Percentiles rank a stretch among this genome's conserved stretches.
Evolutionary conservation across 2,888 invertebrate genomes (phyloP).

Genomic region (Pandemis heparana): DNA sequence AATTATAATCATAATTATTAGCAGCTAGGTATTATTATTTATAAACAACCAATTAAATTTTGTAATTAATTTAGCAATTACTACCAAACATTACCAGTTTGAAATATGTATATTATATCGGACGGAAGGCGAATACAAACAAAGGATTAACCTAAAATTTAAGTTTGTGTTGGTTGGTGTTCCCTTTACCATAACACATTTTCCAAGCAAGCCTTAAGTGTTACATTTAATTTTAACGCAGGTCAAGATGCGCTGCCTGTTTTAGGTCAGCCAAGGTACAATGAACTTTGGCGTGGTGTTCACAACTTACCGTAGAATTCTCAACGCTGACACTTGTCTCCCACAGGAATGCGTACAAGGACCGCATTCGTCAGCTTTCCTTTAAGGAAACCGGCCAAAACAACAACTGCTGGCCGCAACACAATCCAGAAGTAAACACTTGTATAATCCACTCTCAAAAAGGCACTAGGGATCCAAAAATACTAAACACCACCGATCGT

Average conservation of each 20-base stretch:
- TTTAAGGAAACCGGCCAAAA: constrained; percentile 82
- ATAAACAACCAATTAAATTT: not conserved
- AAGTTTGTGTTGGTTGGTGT: constrained; percentile 33
- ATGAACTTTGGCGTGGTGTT: constrained; percentile 79
- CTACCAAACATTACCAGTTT: not conserved
- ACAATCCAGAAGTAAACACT: constrained; percentile 55
- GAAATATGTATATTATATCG: not conserved
- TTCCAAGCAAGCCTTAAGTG: constrained; percentile 36
- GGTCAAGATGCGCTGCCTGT: constrained; percentile 62
- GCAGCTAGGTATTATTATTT: not conserved
- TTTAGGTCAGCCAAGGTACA: constrained; percentile 81
- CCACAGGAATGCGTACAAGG: constrained; percentile 83
- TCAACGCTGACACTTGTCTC: constrained; percentile 83
- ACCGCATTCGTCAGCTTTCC: constrained; percentile 83
- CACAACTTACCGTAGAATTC: constrained; percentile 85
- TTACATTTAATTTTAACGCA: constrained; percentile 44
- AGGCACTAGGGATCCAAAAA: constrained; percentile 70
- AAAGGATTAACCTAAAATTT: constrained; percentile 38
- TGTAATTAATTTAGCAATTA: not conserved
- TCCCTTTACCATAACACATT: constrained; percentile 35
- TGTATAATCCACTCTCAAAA: constrained; percentile 79
- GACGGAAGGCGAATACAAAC: constrained; percentile 20
- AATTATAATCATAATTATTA: not conserved
- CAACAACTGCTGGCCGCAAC: constrained; percentile 74
- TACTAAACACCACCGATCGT: constrained; percentile 70